A percentile compares a stretch with the other conserved stretches of the same genome.
These are phyloP conservation scores for Falco peregrinus DNA, from an alignment of 2,797 vertebrate genomes.

Conservation along the genomic window DNA sequence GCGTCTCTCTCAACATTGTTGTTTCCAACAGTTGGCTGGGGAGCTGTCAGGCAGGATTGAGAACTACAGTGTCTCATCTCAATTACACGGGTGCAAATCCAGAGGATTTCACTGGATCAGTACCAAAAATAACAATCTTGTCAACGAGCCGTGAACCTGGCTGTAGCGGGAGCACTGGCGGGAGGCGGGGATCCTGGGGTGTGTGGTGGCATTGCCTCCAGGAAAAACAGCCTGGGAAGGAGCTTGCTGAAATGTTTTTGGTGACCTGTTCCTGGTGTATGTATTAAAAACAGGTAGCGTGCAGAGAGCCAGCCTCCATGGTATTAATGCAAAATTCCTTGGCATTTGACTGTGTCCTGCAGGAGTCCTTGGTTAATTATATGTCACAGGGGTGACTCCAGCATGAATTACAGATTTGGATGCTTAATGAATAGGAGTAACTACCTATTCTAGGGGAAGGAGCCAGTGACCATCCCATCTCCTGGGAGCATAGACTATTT, in stretches of 20 bases:
- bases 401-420: neutral
- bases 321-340: neutral
- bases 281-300: rapidly evolving
- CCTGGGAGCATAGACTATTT: neutral
- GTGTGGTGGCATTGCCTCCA: rapidly evolving
- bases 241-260: neutral
- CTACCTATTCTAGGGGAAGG: neutral
- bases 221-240: neutral
- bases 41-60: conserved; percentile 10
- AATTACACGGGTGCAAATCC: conserved; percentile 8
- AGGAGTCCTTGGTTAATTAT: neutral
- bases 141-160: neutral
- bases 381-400: neutral
- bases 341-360: neutral
- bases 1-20: neutral
- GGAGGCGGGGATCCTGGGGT: neutral
- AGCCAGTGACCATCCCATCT: neutral
- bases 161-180: neutral
- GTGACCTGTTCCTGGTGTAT: neutral
- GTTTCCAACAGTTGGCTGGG: neutral
- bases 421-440: neutral
- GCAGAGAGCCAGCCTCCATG: neutral
- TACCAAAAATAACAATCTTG: neutral
- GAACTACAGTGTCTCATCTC: neutral
- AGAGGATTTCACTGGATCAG: conserved; percentile 16